Conservation (phyloP, 2,797 vertebrate genomes). For the Peromyscus aztecus region DNA sequence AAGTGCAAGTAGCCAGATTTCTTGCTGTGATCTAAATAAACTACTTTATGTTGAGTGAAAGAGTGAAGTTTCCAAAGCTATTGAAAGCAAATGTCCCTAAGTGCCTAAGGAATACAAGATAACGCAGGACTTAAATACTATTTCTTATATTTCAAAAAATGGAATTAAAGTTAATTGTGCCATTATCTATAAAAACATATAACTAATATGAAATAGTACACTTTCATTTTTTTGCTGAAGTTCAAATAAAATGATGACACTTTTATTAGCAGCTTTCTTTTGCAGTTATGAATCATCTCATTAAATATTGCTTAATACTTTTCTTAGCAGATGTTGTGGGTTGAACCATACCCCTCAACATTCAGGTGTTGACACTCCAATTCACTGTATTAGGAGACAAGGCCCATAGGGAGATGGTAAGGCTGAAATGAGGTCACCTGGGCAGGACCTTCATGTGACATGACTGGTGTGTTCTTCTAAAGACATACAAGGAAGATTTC, state of each 20-base stretch:
- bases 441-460: not conserved
- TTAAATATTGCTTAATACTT: conserved; percentile 41
- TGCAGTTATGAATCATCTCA: conserved; percentile 30
- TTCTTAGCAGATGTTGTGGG: not conserved
- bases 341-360: not conserved
- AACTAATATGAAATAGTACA: conserved; percentile 4
- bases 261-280: conserved; percentile 53
- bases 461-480: not conserved
- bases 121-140: not conserved
- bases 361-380: not conserved
- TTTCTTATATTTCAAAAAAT: conserved; percentile 1
- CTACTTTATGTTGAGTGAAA: conserved; percentile 1
- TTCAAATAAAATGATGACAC: conserved; percentile 21
- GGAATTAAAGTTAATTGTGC: conserved; percentile 21
- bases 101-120: not conserved
- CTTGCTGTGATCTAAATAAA: not conserved
- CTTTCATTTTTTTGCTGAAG: not conserved
- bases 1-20: not conserved
- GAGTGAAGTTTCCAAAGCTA: not conserved
- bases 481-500: not conserved
- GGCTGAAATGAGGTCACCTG: not conserved
- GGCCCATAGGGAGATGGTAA: not conserved
- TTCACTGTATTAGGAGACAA: not conserved
- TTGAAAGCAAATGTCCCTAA: not conserved
- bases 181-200: not conserved